Conservation (phyloP, 2,113 vertebrate species). For the Laterallus jamaicensis region DNA sequence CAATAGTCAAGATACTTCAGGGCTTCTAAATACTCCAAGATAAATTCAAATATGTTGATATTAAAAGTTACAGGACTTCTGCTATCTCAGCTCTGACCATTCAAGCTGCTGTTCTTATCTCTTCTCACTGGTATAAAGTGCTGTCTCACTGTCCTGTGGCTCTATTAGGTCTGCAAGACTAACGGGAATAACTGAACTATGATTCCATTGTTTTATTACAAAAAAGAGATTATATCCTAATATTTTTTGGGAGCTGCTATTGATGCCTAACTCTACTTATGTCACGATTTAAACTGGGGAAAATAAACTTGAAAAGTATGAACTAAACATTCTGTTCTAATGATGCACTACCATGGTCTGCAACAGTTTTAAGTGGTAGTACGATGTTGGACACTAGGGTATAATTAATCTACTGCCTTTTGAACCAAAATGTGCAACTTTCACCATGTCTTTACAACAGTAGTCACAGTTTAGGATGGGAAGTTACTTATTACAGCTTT, state of each 20-base stretch:
- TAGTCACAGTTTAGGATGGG: neutral
- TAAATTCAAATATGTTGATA: neutral
- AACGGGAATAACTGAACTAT: neutral
- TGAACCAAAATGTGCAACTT: neutral
- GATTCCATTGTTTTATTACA: neutral
- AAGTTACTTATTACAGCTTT: neutral
- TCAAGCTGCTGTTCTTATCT: neutral
- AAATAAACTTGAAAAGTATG: neutral
- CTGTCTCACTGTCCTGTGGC: neutral
- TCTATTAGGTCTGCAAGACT: neutral
- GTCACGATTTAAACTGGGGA: neutral
- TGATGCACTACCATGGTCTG: neutral
- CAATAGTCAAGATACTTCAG: neutral
- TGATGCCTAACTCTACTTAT: neutral
- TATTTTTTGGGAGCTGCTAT: neutral
- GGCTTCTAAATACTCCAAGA: neutral
- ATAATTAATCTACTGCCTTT: neutral
- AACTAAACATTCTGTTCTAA: neutral
- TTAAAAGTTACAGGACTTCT: neutral
- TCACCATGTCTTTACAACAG: neutral
- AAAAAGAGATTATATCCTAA: neutral
- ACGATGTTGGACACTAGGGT: neutral
- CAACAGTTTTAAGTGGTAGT: neutral
- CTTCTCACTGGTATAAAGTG: neutral
- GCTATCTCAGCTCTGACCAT: neutral